Conservation (phyloP, 64 coral and sea anemone genomes). For the Cladopsammia gracilis region DNA sequence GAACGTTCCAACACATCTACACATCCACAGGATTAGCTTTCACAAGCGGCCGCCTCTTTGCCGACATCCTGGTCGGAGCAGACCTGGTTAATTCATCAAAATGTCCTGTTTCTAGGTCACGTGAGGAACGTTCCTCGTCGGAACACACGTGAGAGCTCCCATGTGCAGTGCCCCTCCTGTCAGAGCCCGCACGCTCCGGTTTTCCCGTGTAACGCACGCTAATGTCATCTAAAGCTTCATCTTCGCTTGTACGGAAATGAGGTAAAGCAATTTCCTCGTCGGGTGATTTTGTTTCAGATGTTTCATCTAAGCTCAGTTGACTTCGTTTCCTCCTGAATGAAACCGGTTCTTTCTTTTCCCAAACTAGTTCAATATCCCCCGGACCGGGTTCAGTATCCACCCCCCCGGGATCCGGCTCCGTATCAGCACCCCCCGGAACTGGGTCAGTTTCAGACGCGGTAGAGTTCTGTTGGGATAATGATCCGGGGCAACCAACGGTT, state of each 20-base stretch:
- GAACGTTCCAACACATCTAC: neutral
- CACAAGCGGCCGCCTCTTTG: constrained; percentile 23
- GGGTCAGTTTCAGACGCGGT: constrained; percentile 39
- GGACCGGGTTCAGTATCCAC: neutral
- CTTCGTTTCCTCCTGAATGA: neutral
- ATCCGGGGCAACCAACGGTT: constrained; percentile 27
- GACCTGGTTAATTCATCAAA: constrained; percentile 2
- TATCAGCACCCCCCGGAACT: neutral
- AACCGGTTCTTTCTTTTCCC: constrained; percentile 3
- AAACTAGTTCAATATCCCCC: neutral
- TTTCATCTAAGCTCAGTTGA: neutral
- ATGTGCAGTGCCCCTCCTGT: neutral
- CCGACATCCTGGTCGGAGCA: constrained; percentile 17
- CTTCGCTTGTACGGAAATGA: neutral
- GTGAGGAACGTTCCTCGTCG: neutral
- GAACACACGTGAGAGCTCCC: neutral
- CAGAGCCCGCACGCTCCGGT: neutral
- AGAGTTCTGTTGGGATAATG: constrained; percentile 47
- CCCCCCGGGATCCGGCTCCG: neutral
- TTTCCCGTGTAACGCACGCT: neutral
- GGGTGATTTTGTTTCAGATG: neutral
- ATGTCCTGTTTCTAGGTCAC: neutral
- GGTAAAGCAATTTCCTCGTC: neutral
- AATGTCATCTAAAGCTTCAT: neutral
- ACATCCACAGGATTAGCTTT: constrained; percentile 30